Evolutionary conservation across 2,888 invertebrate species (phyloP).

Genomic region (Melanostoma scalare): DNA sequence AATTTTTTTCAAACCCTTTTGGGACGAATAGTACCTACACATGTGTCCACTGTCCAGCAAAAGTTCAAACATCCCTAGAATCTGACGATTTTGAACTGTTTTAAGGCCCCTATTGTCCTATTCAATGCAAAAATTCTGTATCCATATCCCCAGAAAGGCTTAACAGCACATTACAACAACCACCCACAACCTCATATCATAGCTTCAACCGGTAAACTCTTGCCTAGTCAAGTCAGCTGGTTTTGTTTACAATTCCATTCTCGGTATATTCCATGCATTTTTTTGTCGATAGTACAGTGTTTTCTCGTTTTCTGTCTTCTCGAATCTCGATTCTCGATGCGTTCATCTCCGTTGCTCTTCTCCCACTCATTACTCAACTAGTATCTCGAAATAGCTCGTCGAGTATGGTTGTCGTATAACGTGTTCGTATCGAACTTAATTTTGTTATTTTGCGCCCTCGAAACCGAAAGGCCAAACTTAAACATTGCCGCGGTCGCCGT

Average conservation of each 20-base stretch:
- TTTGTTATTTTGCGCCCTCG: too few species aligned
- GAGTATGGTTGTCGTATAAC: background rate
- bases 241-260: constrained; percentile 49
- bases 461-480: too few species aligned
- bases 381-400: constrained; percentile 35
- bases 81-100: too few species aligned
- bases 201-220: constrained; percentile 10
- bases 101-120: too few species aligned
- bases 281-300: constrained; percentile 29
- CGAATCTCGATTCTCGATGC: background rate
- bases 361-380: background rate
- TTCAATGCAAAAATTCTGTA: too few species aligned
- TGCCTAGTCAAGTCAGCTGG: constrained; percentile 17
- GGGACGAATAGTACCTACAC: too few species aligned
- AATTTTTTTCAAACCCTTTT: too few species aligned
- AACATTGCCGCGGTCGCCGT: too few species aligned
- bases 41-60: too few species aligned
- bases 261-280: constrained; percentile 17
- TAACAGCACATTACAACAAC: constrained; percentile 8
- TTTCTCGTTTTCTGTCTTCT: background rate
- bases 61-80: too few species aligned
- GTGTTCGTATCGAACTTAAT: background rate
- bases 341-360: constrained; percentile 20
- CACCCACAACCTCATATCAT: constrained; percentile 5
- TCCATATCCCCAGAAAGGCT: too few species aligned